A percentile compares a stretch with the other conserved stretches of the same genome.
Evolutionary conservation across 2,888 invertebrate species (phyloP).

Genomic region (Eustalomyia histrio): DNA sequence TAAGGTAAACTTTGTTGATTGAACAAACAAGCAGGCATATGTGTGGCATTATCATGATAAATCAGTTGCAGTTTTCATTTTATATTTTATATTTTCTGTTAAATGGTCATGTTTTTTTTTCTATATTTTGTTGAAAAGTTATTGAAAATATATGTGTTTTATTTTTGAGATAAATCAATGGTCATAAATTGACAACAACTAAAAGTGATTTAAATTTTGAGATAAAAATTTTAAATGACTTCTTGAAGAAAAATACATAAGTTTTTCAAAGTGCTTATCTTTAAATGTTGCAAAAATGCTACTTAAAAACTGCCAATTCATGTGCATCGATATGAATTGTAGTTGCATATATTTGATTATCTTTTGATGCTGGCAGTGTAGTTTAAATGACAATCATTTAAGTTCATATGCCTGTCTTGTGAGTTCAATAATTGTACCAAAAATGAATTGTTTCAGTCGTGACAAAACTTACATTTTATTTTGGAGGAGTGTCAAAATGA

Average conservation of each 20-base stretch:
- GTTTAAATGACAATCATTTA: constrained; percentile 62
- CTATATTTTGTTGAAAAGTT: not conserved
- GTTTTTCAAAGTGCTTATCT: too few species aligned
- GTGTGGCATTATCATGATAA: constrained; percentile 58
- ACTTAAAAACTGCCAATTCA: not conserved
- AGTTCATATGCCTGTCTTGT: constrained; percentile 48
- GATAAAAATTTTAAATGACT: too few species aligned
- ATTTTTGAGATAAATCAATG: not conserved
- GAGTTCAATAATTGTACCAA: constrained; percentile 21
- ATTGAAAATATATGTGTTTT: constrained; percentile 4
- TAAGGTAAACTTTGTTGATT: constrained; percentile 51
- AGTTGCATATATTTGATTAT: constrained; percentile 40
- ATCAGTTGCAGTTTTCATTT: constrained; percentile 43
- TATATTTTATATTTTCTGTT: too few species aligned
- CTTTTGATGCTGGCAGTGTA: constrained; percentile 57
- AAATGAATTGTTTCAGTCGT: constrained; percentile 50
- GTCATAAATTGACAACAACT: too few species aligned
- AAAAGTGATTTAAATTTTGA: too few species aligned
- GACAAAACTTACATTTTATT: constrained; percentile 56
- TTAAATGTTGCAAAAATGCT: too few species aligned
- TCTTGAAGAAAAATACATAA: too few species aligned
- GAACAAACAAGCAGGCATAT: constrained; percentile 48
- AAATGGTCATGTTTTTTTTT: too few species aligned
- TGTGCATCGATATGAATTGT: too few species aligned
- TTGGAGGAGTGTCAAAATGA: constrained; percentile 66